These are phyloP conservation scores for Cyprinella venusta DNA, from an alignment of 2,797 vertebrate genomes.

Conservation along the genomic window DNA sequence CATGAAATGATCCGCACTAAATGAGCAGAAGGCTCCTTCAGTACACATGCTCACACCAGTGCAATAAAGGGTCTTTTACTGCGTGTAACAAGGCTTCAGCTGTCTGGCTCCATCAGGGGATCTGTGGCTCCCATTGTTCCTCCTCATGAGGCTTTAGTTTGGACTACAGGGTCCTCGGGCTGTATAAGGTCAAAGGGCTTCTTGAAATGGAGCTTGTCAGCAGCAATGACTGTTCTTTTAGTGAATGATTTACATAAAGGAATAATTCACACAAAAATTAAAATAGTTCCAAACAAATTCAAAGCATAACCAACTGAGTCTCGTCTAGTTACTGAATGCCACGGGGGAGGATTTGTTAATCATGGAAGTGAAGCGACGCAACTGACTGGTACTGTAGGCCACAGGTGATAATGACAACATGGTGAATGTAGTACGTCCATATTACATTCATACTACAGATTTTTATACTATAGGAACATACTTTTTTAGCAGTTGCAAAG, in stretches of 20 bases:
- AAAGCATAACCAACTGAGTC: neutral
- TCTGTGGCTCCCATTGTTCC: constrained; percentile 74
- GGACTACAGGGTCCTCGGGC: constrained; percentile 56
- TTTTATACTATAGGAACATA: too few relatives aligned
- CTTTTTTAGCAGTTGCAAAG: too few relatives aligned
- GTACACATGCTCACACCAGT: constrained; percentile 49
- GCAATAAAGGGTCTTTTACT: constrained; percentile 65
- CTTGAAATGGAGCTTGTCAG: constrained; percentile 43
- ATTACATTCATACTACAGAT: neutral
- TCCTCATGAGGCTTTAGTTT: constrained; percentile 59
- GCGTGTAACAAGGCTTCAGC: constrained; percentile 63
- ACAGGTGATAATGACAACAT: neutral
- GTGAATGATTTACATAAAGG: constrained; percentile 18
- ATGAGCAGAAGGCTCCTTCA: constrained; percentile 51
- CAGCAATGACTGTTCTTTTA: constrained; percentile 25
- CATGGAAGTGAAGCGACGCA: too few relatives aligned
- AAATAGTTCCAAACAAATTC: constrained; percentile 4
- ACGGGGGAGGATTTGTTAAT: too few relatives aligned
- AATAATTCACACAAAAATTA: neutral
- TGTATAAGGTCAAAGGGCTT: constrained; percentile 53
- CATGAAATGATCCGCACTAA: constrained; percentile 50
- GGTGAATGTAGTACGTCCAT: neutral
- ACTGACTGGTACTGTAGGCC: too few relatives aligned
- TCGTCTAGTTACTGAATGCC: neutral
- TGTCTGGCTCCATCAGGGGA: constrained; percentile 69